Conservation (phyloP, 2,113 vertebrate genomes). For the Rhipidura dahli region DNA sequence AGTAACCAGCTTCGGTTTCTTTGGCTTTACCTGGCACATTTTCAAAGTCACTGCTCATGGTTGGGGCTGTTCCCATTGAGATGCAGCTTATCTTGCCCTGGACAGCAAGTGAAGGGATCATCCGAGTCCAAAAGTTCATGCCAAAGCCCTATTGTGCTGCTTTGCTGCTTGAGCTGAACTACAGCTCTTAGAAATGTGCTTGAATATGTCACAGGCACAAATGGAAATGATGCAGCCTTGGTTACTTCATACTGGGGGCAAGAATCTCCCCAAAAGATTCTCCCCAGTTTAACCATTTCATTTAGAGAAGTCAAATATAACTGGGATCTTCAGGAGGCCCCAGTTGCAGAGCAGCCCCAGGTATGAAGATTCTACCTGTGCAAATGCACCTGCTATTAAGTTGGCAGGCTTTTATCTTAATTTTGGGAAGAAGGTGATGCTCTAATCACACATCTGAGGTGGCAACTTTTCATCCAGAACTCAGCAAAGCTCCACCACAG, state of each 20-base stretch:
- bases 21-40: conserved; percentile 54
- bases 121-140: neutral
- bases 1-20: conserved; percentile 20
- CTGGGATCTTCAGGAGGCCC: neutral
- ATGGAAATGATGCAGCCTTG: neutral
- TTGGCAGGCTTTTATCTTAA: neutral
- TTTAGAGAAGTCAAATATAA: neutral
- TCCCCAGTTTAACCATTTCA: neutral
- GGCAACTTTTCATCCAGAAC: neutral
- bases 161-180: neutral
- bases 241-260: neutral
- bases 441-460: neutral
- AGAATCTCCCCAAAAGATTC: neutral
- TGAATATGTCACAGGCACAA: neutral
- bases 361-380: neutral
- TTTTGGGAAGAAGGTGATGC: neutral
- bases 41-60: conserved; percentile 48
- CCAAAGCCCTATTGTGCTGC: conserved; percentile 10
- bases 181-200: neutral
- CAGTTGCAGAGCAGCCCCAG: neutral
- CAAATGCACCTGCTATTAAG: neutral
- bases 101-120: neutral
- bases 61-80: conserved; percentile 7
- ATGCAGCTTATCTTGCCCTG: conserved; percentile 38
- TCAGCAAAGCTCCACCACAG: neutral